phyloP scores from a whole-genome alignment of 2,888 invertebrate genomes.

The Chydorus sphaericus region DNA sequence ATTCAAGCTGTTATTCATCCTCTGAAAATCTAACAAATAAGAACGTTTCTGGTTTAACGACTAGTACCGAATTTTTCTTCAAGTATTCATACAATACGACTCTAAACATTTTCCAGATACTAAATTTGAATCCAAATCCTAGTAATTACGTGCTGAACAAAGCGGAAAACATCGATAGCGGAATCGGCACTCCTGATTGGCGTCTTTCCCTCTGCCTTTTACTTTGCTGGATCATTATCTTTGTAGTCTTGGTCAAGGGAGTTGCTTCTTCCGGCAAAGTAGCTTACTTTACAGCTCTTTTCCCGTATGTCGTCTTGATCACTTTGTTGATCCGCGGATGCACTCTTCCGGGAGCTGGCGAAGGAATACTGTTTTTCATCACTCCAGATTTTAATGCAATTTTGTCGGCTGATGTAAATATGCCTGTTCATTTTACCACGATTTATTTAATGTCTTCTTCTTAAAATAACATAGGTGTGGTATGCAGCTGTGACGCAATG shows the following conservation, averaged over 20 bases:
- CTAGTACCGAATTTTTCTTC: conserved; percentile 37
- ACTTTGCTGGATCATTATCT: conserved; percentile 50
- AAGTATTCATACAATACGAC: no score
- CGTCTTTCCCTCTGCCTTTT: conserved; percentile 48
- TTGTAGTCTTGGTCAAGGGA: conserved; percentile 45
- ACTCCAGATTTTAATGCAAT: conserved; percentile 64
- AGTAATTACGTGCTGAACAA: conserved; percentile 26
- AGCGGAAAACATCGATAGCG: conserved; percentile 34
- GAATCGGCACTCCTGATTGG: conserved; percentile 48
- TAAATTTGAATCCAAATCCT: no score
- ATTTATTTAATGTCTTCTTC: no score
- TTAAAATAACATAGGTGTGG: conserved; percentile 17
- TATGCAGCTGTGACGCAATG: conserved; percentile 16
- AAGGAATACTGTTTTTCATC: conserved; percentile 63
- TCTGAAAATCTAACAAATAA: not conserved
- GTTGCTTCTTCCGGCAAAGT: conserved; percentile 17
- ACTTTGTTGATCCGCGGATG: conserved; percentile 50
- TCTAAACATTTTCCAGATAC: no score
- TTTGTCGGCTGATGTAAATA: conserved; percentile 45
- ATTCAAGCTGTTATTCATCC: not conserved
- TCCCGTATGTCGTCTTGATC: conserved; percentile 64
- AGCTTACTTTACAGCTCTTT: conserved; percentile 76
- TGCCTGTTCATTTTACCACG: not conserved
- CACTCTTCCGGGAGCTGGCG: conserved; percentile 49
- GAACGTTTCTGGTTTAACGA: no score